Base-by-base conservation (phyloP, 1,140 invertebrate species). In the Portunus trituberculatus region DNA sequence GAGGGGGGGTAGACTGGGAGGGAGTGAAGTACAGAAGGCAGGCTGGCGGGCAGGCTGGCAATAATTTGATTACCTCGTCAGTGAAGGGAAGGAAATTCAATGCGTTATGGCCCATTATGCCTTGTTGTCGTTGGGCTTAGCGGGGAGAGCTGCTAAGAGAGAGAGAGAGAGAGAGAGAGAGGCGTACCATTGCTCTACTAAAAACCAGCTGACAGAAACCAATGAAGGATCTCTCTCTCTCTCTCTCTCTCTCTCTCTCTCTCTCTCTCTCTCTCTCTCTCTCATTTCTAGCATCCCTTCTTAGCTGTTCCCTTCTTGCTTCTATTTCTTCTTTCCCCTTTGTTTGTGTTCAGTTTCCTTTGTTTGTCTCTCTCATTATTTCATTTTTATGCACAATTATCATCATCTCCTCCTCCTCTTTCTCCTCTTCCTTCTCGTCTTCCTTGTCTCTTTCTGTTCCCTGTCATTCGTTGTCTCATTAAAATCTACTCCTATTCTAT, bases 21-120 rank as follows among this genome's bases (percentile, higher is more conserved):
- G 52, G 20, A 20, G 20, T 2, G 52, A 10, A 39, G 39, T 39
- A 39, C 52, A 59, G 52, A 59, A 59, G 52, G 52, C 20, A n/a
- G 67, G 67, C 52, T 59, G 67, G 67, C 20, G 67, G 67, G 20
- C 67, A 76, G 67, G 6, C 67, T 76, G 67, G 67, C 67, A 76
- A 76, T 76, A 76, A 76, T 76, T 76, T 76, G 67, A 76, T 76
- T 76, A 76, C 67, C 67, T 76, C 67, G 67, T n/a, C n/a, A 76
- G 52, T 76, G 67, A 76, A 76, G 67, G 67, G 67, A 76, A 76
- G 67, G 67, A 76, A 76, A 76, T 76, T 76, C 67, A 76, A 76
- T 76, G 67, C n/a, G 67, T 76, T 76, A 76, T 76, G 67, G 67
- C 12, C 67, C 67, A 76, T 76, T n/a, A 76, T 25, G 20, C 6